A percentile compares a stretch with the other conserved stretches of the same genome.
These are phyloP conservation scores for Callaeas wilsoni DNA, from an alignment of 2,113 vertebrate genomes.

Conservation along the genomic window DNA sequence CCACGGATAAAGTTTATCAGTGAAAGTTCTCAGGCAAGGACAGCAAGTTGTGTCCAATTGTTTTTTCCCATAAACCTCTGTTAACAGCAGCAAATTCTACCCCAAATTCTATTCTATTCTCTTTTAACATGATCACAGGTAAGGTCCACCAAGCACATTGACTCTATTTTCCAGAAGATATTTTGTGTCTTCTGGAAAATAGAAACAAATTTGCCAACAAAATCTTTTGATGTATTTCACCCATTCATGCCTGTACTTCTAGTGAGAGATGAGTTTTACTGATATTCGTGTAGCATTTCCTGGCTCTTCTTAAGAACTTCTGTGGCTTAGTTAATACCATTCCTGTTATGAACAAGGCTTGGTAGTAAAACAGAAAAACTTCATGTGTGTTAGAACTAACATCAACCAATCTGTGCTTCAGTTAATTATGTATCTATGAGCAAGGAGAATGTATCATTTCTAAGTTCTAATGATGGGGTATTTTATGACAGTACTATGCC, in stretches of 20 bases:
- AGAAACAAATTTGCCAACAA: not conserved
- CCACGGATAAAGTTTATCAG: not conserved
- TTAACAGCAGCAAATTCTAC: not conserved
- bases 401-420: not conserved
- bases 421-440: not conserved
- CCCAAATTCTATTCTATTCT: not conserved
- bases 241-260: not conserved
- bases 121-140: not conserved
- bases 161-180: too few species aligned
- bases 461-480: not conserved
- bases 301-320: not conserved
- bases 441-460: not conserved
- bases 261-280: not conserved
- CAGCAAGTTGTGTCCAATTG: not conserved
- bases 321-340: not conserved
- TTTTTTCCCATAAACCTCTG: not conserved
- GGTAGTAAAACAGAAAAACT: not conserved
- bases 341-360: not conserved
- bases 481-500: not conserved
- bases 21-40: not conserved
- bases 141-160: not conserved
- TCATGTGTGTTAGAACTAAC: not conserved
- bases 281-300: not conserved
- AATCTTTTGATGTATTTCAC: not conserved
- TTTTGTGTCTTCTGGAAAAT: not conserved